These are phyloP conservation scores for Drosophila oshimai DNA, from an alignment of 1,140 invertebrate genomes.

Conservation along the genomic window DNA sequence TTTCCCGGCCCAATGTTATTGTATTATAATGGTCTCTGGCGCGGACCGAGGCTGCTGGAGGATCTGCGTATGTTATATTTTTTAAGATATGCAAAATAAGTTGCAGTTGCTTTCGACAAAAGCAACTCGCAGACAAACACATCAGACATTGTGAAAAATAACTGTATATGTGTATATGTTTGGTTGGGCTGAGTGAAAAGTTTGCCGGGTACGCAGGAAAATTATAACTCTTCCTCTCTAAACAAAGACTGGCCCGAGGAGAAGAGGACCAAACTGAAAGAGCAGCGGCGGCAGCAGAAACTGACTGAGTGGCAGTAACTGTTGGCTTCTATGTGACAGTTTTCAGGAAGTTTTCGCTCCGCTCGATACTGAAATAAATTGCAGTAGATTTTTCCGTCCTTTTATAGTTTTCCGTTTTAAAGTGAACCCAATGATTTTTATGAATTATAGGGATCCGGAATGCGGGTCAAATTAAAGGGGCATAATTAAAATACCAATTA, in stretches of 20 bases:
- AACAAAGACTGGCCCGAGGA: constrained; percentile 46
- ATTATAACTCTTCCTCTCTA: constrained; percentile 68
- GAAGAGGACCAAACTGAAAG: constrained; percentile 5
- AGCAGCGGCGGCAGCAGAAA: not conserved
- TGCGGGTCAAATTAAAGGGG: not conserved
- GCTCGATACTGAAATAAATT: constrained; percentile 20
- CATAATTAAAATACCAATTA: constrained; percentile 30
- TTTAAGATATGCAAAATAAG: constrained; percentile 75
- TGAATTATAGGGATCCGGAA: constrained; percentile 1
- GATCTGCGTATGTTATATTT: constrained; percentile 66
- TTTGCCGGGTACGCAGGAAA: constrained; percentile 56
- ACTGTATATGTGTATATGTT: not conserved
- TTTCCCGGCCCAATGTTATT: constrained; percentile 21
- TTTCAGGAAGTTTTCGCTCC: constrained; percentile 30
- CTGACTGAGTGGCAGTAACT: constrained; percentile 33
- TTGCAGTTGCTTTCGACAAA: constrained; percentile 54
- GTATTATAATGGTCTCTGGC: constrained; percentile 56
- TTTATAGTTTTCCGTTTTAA: not conserved
- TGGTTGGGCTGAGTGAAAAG: constrained; percentile 38
- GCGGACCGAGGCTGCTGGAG: constrained; percentile 12
- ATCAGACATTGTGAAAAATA: constrained; percentile 62
- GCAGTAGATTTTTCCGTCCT: not conserved
- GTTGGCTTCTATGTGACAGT: constrained; percentile 25
- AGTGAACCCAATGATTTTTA: not conserved
- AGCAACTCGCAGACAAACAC: constrained; percentile 33